These are phyloP conservation scores for Catalaphyllia jardinei DNA, from an alignment of 64 coral and sea anemone species.

Conservation along the genomic window DNA sequence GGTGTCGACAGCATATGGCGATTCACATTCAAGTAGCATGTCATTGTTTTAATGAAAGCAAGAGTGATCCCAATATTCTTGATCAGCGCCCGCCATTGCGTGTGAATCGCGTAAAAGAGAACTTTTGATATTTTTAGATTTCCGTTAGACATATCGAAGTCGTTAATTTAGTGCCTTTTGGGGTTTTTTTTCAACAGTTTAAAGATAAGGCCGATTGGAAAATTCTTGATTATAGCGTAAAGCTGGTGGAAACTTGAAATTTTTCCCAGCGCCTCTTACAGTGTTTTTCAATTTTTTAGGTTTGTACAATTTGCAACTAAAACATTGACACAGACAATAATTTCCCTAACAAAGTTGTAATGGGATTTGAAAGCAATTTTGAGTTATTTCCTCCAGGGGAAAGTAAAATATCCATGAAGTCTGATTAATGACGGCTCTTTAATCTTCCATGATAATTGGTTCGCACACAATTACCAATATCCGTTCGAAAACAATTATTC, in stretches of 20 bases:
- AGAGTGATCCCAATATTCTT: neutral
- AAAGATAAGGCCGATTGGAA: no score
- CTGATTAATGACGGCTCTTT: neutral
- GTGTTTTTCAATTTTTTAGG: neutral
- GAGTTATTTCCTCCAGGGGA: neutral
- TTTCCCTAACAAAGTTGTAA: neutral
- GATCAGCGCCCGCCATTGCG: neutral
- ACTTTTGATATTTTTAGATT: neutral
- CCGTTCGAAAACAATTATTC: neutral
- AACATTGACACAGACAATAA: neutral
- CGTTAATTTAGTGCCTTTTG: neutral
- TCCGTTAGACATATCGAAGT: neutral
- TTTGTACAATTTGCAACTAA: neutral
- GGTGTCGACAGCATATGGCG: neutral
- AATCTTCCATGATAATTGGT: neutral
- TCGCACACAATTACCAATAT: neutral
- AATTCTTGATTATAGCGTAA: no score
- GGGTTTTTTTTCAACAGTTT: no score
- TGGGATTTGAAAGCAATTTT: neutral
- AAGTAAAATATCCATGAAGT: neutral
- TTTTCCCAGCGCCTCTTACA: neutral
- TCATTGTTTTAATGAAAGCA: slow-evolving; percentile 14
- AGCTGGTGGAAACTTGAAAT: neutral
- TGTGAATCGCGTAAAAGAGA: neutral
- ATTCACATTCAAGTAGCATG: neutral